Conservation (phyloP, 2,113 vertebrate species). For the Chaenocephalus aceratus region DNA sequence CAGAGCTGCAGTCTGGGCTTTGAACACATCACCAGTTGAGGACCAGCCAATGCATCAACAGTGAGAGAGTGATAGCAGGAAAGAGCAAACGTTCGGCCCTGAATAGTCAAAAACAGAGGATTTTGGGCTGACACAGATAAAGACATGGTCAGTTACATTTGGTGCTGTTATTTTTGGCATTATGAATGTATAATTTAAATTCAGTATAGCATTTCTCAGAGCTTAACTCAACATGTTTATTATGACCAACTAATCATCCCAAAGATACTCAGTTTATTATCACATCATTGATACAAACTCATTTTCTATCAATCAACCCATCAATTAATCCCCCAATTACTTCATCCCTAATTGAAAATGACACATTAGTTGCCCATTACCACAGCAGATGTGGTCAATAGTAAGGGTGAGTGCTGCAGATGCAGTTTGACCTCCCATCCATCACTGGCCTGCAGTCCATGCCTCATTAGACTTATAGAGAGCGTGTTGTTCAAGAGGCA, state of each 20-base stretch:
- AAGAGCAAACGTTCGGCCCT: constrained; percentile 49
- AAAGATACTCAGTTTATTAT: background rate
- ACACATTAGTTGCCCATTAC: background rate
- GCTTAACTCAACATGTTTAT: background rate
- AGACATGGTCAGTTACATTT: background rate
- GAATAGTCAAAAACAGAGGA: constrained; percentile 58
- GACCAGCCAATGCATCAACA: constrained; percentile 56
- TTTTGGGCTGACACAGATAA: constrained; percentile 52
- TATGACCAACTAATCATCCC: background rate
- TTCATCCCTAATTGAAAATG: background rate
- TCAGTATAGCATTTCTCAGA: background rate
- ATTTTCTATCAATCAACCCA: background rate
- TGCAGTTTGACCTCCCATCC: constrained; percentile 36
- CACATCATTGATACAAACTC: background rate
- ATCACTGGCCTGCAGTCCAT: constrained; percentile 36
- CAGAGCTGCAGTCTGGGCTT: constrained; percentile 43
- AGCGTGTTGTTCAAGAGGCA: constrained; percentile 58
- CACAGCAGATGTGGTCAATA: constrained; percentile 12
- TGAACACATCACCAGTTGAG: constrained; percentile 47
- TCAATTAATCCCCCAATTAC: background rate
- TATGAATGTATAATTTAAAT: background rate
- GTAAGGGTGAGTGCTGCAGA: constrained; percentile 35
- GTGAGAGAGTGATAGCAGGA: constrained; percentile 76
- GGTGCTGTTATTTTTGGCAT: background rate
- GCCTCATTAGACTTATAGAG: constrained; percentile 59